Conservation (phyloP, 2,113 vertebrate species). For the rat (Rattus norvegicus) region GRCr8 NC_086033.1:10876001-10876500, state of each 20-base stretch:
- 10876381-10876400: background rate
- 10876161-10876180: background rate
- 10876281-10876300: background rate
- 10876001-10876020: slow-evolving; percentile 75
- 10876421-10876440: background rate
- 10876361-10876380: background rate
- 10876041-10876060: slow-evolving; percentile 79
- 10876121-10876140: slow-evolving; percentile 84
- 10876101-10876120: slow-evolving; percentile 86
- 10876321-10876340: background rate
- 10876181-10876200: slow-evolving; percentile 61
- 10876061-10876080: slow-evolving; percentile 77
- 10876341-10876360: background rate
- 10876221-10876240: background rate
- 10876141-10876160: slow-evolving; percentile 76
- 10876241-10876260: background rate
- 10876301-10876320: background rate
- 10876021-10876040: slow-evolving; percentile 78
- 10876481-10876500: background rate
- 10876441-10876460: background rate
- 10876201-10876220: slow-evolving; percentile 16
- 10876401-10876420: background rate
- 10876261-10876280: background rate
- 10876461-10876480: background rate
- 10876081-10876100: slow-evolving; percentile 78